Percentiles rank a stretch among this genome's conserved stretches.
Evolutionary conservation across 1,140 invertebrate species (phyloP).

Genomic region (Dendroctonus valens): DNA sequence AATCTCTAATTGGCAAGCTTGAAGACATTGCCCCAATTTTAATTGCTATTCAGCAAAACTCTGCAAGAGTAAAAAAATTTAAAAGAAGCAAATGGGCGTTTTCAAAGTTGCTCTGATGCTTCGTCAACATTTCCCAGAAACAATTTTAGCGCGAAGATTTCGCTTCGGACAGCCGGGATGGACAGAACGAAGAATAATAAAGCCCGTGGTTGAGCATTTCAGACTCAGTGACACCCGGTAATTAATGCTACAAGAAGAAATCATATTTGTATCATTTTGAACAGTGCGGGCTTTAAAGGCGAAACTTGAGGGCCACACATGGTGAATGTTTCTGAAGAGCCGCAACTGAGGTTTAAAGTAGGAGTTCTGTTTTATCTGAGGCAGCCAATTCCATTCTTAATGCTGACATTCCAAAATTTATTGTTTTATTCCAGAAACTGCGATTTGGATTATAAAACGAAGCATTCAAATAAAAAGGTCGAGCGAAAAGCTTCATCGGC

Average conservation of each 20-base stretch:
- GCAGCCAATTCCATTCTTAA: background rate
- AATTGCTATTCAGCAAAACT: too few relatives aligned
- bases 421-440: slow-evolving; percentile 23
- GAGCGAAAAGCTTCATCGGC: too few relatives aligned
- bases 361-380: too few relatives aligned
- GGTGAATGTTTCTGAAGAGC: too few relatives aligned
- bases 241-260: slow-evolving; percentile 1
- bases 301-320: too few relatives aligned
- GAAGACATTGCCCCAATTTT: too few relatives aligned
- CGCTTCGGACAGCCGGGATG: slow-evolving; percentile 2
- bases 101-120: background rate
- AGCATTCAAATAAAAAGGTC: slow-evolving; percentile 23
- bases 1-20: too few relatives aligned
- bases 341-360: too few relatives aligned
- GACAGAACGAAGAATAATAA: slow-evolving; percentile 13
- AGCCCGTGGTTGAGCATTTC: slow-evolving; percentile 9
- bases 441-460: slow-evolving; percentile 25
- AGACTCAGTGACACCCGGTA: slow-evolving; percentile 14
- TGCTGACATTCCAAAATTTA: slow-evolving; percentile 14
- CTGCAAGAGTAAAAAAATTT: too few relatives aligned
- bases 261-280: too few relatives aligned
- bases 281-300: too few relatives aligned
- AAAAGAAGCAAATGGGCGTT: background rate
- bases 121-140: slow-evolving; percentile 2
- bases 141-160: background rate